phyloP scores from a whole-genome alignment of 2,113 vertebrate species.

The Microtus pennsylvanicus region DNA sequence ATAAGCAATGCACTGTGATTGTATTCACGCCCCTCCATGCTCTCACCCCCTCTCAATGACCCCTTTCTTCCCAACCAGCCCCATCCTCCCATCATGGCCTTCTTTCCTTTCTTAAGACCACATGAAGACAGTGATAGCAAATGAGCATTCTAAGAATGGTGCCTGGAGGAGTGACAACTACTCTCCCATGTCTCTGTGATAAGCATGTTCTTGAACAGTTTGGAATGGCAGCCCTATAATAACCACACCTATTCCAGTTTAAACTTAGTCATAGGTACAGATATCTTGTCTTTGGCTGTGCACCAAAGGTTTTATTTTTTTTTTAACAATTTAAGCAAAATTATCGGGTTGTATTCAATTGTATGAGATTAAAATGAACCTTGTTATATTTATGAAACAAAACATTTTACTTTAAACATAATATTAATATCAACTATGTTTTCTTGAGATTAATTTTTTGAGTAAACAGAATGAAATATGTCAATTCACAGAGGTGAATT shows the following conservation, averaged over 20 bases:
- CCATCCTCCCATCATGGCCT: neutral
- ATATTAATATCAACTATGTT: neutral
- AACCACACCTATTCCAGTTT: neutral
- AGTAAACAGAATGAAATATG: constrained; percentile 66
- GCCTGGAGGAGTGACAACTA: neutral
- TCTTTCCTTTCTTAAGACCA: neutral
- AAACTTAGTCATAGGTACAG: neutral
- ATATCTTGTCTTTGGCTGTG: neutral
- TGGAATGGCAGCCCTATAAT: neutral
- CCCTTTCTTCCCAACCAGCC: neutral
- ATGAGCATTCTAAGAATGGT: neutral
- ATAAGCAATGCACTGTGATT: neutral
- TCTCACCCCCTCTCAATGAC: neutral
- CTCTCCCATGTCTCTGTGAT: neutral
- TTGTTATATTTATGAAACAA: neutral
- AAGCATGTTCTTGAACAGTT: neutral
- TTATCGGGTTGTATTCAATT: neutral
- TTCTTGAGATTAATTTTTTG: constrained; percentile 23
- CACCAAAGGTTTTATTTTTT: neutral
- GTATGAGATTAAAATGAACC: neutral
- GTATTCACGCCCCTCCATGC: neutral
- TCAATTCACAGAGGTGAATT: constrained; percentile 81
- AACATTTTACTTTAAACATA: neutral
- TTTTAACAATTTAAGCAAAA: constrained; percentile 29
- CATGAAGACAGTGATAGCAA: neutral